Evolutionary conservation across 2,113 vertebrate genomes (phyloP), one percentile per base, ranked within the genome.

Genomic region (Loxodonta africana): DNA sequence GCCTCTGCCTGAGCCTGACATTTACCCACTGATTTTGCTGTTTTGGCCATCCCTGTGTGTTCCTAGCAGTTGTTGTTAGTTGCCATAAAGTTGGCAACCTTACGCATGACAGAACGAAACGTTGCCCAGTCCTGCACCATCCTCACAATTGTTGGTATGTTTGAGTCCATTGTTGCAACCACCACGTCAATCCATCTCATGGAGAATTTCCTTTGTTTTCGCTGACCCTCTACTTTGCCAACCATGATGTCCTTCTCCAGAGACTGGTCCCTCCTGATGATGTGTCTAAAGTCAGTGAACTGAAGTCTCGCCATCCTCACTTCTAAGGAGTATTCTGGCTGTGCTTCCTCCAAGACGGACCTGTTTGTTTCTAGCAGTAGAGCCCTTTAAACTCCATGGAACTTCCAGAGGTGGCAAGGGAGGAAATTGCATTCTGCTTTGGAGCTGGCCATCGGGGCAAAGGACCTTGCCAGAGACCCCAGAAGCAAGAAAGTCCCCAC

Each of bases 391-490:
- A 33, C 4, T 1, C 6, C 28, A 26, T 2, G 71, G 33, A 30
- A 0, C 4, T 51, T 73, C 17, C 0, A 0, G 11, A 74, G 18
- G 48, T 0, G 26, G 37, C 6, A 4, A 46, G 69, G 33, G 73
- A 12, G 48, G 30, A 33, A 67, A 15, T 1, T 6, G 5, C 9
- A 1, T 44, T 81, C 37, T 84, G 18, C 9, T 37, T 23, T 21
- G 20, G 41, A 74, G 37, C 5, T 14, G 53, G 25, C 14, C 3
- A 0, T 28, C 30, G 8, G 5, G 15, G 30, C 20, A 1, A 30
- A 8, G 26, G 30, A 6, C 15, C 10, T 51, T 0, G 8, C 25
- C 74, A 18, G 21, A 3, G 12, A 25, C 1, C 2, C 0, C 5
- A 46, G 53, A 6, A 6, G 65, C 25, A 17, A 28, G 33, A 0